A percentile compares a stretch with the other conserved stretches of the same genome.
These are phyloP conservation scores for Papilio gigon DNA, from an alignment of 2,888 invertebrate genomes.

Conservation along the genomic window DNA sequence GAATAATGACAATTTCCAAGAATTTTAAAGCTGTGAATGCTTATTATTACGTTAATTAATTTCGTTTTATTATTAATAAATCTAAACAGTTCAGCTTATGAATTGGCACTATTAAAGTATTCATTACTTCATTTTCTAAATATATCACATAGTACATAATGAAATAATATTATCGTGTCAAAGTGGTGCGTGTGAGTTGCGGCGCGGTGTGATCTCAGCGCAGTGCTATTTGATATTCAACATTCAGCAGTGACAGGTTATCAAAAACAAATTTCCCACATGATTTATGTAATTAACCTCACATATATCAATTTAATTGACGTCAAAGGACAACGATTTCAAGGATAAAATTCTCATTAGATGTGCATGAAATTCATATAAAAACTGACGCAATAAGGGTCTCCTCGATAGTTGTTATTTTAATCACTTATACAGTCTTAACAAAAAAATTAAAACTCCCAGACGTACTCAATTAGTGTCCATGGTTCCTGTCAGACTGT, in stretches of 20 bases:
- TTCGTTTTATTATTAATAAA: too few relatives aligned
- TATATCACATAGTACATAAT: too few relatives aligned
- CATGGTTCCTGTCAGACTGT: too few relatives aligned
- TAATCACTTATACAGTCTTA: too few relatives aligned
- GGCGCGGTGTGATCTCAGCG: neutral
- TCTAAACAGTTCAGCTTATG: too few relatives aligned
- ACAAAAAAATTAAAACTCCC: too few relatives aligned
- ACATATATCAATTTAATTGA: slow-evolving; percentile 19
- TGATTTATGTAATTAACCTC: slow-evolving; percentile 17
- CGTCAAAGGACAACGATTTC: slow-evolving; percentile 26
- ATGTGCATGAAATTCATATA: neutral
- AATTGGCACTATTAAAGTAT: too few relatives aligned
- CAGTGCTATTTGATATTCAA: slow-evolving; percentile 3
- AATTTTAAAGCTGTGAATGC: too few relatives aligned
- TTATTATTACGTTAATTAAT: too few relatives aligned
- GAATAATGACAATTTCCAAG: too few relatives aligned
- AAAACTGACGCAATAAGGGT: slow-evolving; percentile 15
- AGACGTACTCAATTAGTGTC: too few relatives aligned
- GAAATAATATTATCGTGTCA: neutral
- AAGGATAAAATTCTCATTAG: slow-evolving; percentile 23
- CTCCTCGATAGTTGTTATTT: neutral
- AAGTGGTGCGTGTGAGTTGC: slow-evolving; percentile 5
- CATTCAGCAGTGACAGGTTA: slow-evolving; percentile 12
- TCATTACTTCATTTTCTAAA: too few relatives aligned
- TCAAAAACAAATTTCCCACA: slow-evolving; percentile 9